Base-by-base conservation (phyloP, 2,888 invertebrate genomes). In the Crioceris asparagi region DNA sequence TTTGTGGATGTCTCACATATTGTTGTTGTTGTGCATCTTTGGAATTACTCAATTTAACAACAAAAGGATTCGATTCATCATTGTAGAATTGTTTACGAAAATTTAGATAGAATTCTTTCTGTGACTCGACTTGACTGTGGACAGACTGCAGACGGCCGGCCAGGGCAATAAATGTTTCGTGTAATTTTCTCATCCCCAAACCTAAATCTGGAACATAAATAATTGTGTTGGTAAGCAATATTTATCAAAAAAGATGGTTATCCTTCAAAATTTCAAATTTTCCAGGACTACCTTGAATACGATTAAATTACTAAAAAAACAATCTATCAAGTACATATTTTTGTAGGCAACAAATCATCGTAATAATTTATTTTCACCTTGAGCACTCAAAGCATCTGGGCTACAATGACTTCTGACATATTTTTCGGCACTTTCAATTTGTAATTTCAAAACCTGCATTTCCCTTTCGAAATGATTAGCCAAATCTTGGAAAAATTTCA, bases 131-230 rank as follows among this genome's bases (percentile, higher is more conserved):
- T 52, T 74, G 74, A 36, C 69, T 71, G 55, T 92, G 90, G 1
- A 86, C 77, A 3, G 81, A 78, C 54, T 91, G 87, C 23, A 91
- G 64, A 25, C 85, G 77, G 0, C 87, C 90, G n/a, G 91, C 91
- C 39, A 92, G 64, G 0, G 85, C 84, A 19, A 92, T 79, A 52
- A 91, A 77, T 2, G 86, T 83, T 59, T 87, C 87, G 59, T 91
- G 86, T 52, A 91, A 75, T 54, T 85, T 77, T 19, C 77, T 74
- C 64, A 92, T 78, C 12, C 87, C 81, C 36, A 78, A 66, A 7
- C 83, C 77, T 42, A 91, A 60, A 62, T 91, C 90, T 83, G 64
- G 4, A 66, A 64, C 7, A 32, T 3, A 6, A 21, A 21, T n/a
- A n/a, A n/a, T n/a, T n/a, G n/a, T n/a, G n/a, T n/a, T n/a, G n/a